Evolutionary conservation across 2,797 vertebrate genomes (phyloP).

Genomic region (Argya squamiceps): DNA sequence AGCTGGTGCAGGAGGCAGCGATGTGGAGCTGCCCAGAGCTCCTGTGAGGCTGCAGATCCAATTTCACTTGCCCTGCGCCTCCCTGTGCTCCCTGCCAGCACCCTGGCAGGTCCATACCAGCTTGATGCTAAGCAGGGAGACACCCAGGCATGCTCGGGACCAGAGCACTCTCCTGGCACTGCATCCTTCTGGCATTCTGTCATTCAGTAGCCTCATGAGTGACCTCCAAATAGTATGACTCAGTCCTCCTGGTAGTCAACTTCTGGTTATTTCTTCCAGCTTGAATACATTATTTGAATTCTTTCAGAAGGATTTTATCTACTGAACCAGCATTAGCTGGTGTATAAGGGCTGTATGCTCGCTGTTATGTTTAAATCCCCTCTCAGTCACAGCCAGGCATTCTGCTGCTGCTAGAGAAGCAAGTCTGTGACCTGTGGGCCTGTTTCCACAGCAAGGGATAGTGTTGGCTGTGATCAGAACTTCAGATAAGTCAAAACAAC

Average conservation of each 20-base stretch:
- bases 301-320: constrained; percentile 6
- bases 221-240: constrained; percentile 41
- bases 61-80: not conserved
- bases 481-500: not conserved
- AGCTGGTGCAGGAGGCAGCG: not conserved
- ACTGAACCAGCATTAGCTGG: not conserved
- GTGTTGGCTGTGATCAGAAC: not conserved
- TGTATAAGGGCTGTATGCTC: not conserved
- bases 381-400: not conserved
- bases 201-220: constrained; percentile 19
- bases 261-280: constrained; percentile 38
- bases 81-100: not conserved
- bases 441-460: not conserved
- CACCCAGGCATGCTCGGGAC: not conserved
- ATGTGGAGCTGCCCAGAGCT: not conserved
- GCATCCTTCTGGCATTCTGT: not conserved
- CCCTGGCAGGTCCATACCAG: accelerated
- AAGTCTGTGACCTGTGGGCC: not conserved
- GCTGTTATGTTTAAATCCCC: not conserved
- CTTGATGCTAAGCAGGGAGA: not conserved
- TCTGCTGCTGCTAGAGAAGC: not conserved
- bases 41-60: accelerated
- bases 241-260: constrained; percentile 24
- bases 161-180: not conserved
- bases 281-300: not conserved